Evolutionary conservation across 2,797 vertebrate species (phyloP), one percentile per base, ranked within the genome.

Genomic region (Psittacula derbiana): DNA sequence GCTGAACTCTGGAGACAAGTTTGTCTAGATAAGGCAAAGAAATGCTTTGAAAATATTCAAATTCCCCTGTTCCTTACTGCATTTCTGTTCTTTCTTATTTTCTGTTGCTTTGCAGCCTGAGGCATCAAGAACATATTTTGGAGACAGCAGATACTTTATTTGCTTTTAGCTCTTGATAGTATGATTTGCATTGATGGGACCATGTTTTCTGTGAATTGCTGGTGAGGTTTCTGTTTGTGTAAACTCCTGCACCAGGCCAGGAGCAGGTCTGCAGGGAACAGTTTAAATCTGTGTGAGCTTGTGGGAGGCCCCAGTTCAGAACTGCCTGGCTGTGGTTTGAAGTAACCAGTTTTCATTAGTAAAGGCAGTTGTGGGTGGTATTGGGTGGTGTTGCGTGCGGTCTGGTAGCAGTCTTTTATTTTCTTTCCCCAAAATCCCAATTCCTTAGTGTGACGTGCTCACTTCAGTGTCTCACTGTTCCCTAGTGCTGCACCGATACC

Each of bases 401-500:
- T 58, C 50, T 58, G 60, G 38, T 12, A 69, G 87, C 16, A 7
- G 49, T 8, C 6, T 73, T 73, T 79, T 31, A 11, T 38, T 80
- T 41, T 33, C 61, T 30, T 57, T 65, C 24, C 86, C 76, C 7
- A 1, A 49, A 65, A 73, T 72, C 12, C 50, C n/a, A 10, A 0
- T 82, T 58, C 25, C n/a, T 41, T 12, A 16, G 5, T 69, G 79
- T 43, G 60, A 3, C 62, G 75, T 65, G 84, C 44, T 95, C 5
- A 92, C n/a, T 50, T 6, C 46, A 6, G 40, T 95, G 80, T 96
- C 83, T 97, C 33, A 0, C 80, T 73, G 67, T 88, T 80, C 97
- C 97, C 16, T 60, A 98, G 99, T 99, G 98, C 98, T 99, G 80
- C 98, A 99, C 96, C 99, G 99, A 1, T 99, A 99, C 94, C 98